Base-by-base conservation (phyloP, 2,113 vertebrate species). In the Natator depressus region DNA sequence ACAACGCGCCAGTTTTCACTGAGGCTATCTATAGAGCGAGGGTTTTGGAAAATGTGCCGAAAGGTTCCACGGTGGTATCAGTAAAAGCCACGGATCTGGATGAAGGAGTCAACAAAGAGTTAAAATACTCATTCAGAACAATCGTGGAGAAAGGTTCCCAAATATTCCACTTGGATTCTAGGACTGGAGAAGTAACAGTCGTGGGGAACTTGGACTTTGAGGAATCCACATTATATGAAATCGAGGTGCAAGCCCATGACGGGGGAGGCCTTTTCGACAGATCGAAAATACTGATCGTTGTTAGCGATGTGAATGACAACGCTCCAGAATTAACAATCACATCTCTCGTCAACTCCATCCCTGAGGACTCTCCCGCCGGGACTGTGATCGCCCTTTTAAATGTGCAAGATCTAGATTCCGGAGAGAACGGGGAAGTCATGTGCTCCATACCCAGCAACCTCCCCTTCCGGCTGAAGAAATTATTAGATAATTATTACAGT, bases 401-500 rank as follows among this genome's bases (percentile, higher is more conserved):
- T 2, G 96, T 98, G 16, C 91, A 92, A 24, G 98, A 98, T 50
- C 85, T 54, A 93, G 98, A 98, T 85, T 98, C 98, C 24, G 96
- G 93, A 35, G 96, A 69, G 38, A 98, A 98, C 59, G n/a, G 94
- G 54, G 90, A 97, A 57, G 95, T 98, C 38, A 84, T 50, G 62
- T 98, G 98, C 93, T 96, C 89, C 25, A 97, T 98, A 89, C 94
- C 94, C 10, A 91, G 82, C 95, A 96, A 96, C 54, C 91, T 95
- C 12, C 98, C 97, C 22, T 98, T 99, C 93, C 97, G 98, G 91
- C 94, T 98, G 78, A 95, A 97, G 86, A 98, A 98, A 20, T 97
- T 97, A 27, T 97, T 94, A 12, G 96, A 92, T 27, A 97, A 96
- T 85, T 98, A 97, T 38, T 98, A 98, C n/a, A 96, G 96, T 49